These are phyloP conservation scores for Campoplex capitator DNA, from an alignment of 2,888 invertebrate genomes.

Conservation along the genomic window DNA sequence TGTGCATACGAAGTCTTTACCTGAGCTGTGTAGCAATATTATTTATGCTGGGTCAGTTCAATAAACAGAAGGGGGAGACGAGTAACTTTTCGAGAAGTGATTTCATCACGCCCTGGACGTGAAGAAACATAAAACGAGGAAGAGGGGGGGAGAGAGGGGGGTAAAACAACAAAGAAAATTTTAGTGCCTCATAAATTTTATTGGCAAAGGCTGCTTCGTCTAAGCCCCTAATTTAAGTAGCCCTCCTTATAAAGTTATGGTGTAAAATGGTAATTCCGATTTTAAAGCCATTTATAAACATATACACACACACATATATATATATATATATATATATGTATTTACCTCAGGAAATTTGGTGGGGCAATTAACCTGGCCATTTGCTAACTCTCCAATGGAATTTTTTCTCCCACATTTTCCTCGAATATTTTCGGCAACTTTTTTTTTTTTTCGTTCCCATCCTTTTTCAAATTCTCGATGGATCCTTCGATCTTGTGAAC, in stretches of 20 bases:
- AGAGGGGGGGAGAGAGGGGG: not conserved
- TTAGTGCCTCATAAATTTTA: slow-evolving; percentile 61
- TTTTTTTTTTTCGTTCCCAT: not conserved
- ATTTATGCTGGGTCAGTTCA: slow-evolving; percentile 55
- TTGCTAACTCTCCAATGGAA: not conserved
- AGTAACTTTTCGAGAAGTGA: slow-evolving; percentile 51
- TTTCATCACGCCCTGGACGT: slow-evolving; percentile 24
- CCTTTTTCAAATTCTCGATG: not conserved
- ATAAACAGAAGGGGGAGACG: slow-evolving; percentile 49
- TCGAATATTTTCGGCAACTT: not conserved
- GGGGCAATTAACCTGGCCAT: slow-evolving; percentile 1
- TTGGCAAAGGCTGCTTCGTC: slow-evolving; percentile 32
- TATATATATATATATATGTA: no score
- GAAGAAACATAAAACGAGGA: not conserved
- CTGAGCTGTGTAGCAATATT: not conserved
- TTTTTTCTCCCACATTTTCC: not conserved
- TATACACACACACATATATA: no score
- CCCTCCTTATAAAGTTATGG: slow-evolving; percentile 33
- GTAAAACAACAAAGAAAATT: slow-evolving; percentile 40
- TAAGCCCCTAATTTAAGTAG: slow-evolving; percentile 41
- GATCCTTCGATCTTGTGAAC: not conserved
- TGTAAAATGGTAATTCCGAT: slow-evolving; percentile 20
- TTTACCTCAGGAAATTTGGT: not conserved
- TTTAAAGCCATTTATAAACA: slow-evolving; percentile 7
- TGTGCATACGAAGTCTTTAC: not conserved